These are phyloP conservation scores for Apotomis betuletana DNA, from an alignment of 2,888 invertebrate species.

Conservation along the genomic window DNA sequence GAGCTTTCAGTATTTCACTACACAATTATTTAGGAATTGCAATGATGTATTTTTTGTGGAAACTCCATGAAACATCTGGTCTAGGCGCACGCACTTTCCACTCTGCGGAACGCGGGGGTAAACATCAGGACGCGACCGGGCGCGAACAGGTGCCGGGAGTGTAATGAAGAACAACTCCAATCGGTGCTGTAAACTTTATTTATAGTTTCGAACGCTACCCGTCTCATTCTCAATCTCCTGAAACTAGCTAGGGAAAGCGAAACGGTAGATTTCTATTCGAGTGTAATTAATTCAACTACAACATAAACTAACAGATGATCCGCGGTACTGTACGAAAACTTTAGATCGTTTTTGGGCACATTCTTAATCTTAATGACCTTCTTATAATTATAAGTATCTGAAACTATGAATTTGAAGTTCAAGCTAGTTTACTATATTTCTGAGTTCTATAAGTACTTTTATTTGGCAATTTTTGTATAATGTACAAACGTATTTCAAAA, in stretches of 20 bases:
- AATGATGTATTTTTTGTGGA: conserved; percentile 1
- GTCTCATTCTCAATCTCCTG: conserved; percentile 35
- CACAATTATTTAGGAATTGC: not conserved
- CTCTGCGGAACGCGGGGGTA: not conserved
- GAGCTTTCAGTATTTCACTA: not conserved
- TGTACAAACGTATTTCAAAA: too few species aligned
- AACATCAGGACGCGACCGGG: conserved; percentile 17
- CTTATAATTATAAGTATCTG: too few species aligned
- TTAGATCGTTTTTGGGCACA: not conserved
- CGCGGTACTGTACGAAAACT: not conserved
- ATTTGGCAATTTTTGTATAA: too few species aligned
- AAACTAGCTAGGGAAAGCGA: conserved; percentile 22
- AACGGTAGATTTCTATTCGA: conserved; percentile 21
- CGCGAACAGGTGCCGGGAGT: conserved; percentile 24
- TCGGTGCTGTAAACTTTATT: conserved; percentile 39
- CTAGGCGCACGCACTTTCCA: not conserved
- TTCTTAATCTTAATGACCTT: not conserved
- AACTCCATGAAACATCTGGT: not conserved
- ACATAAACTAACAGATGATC: conserved; percentile 6
- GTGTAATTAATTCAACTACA: conserved; percentile 19
- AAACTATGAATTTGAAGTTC: too few species aligned
- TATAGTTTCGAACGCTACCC: conserved; percentile 34
- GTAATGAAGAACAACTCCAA: conserved; percentile 24
- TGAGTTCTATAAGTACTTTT: too few species aligned
- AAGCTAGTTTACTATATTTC: too few species aligned